A percentile compares a stretch with the other conserved stretches of the same genome.
These are phyloP conservation scores for Phengaris alcon DNA, from an alignment of 2,888 invertebrate species.

Conservation along the genomic window DNA sequence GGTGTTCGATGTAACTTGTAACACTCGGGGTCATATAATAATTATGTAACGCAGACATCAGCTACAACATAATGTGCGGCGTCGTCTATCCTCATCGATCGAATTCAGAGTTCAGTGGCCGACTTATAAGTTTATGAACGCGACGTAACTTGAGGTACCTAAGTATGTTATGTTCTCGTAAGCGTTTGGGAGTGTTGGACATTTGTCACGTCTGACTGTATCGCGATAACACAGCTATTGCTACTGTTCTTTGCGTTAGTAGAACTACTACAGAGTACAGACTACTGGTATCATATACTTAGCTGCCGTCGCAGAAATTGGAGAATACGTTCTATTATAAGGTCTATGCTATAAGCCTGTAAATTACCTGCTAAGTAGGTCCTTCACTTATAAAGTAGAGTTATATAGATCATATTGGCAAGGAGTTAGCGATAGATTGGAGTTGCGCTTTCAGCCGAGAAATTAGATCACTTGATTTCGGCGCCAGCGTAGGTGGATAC, in stretches of 20 bases:
- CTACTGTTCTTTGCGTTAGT: too few relatives aligned
- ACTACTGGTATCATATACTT: too few relatives aligned
- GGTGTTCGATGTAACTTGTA: neutral
- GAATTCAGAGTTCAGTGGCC: conserved; percentile 19
- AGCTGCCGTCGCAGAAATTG: too few relatives aligned
- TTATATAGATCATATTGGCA: neutral
- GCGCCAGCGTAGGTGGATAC: too few relatives aligned
- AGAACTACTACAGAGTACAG: too few relatives aligned
- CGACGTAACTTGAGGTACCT: too few relatives aligned
- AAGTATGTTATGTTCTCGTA: neutral
- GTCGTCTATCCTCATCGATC: conserved; percentile 5
- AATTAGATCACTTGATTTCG: neutral
- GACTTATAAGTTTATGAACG: conserved; percentile 13
- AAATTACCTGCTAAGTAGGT: too few relatives aligned
- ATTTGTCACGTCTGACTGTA: neutral
- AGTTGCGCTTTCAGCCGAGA: neutral
- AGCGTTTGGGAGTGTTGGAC: neutral
- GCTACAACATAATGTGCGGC: neutral
- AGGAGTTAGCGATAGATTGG: neutral
- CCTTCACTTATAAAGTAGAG: too few relatives aligned
- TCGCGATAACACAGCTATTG: too few relatives aligned
- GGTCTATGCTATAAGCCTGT: too few relatives aligned
- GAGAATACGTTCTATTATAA: too few relatives aligned
- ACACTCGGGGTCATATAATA: neutral
- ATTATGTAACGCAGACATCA: neutral